A percentile compares a stretch with the other conserved stretches of the same genome.
Evolutionary conservation across 2,888 invertebrate genomes (phyloP).

Genomic region (Leptinotarsa rubiginosa): DNA sequence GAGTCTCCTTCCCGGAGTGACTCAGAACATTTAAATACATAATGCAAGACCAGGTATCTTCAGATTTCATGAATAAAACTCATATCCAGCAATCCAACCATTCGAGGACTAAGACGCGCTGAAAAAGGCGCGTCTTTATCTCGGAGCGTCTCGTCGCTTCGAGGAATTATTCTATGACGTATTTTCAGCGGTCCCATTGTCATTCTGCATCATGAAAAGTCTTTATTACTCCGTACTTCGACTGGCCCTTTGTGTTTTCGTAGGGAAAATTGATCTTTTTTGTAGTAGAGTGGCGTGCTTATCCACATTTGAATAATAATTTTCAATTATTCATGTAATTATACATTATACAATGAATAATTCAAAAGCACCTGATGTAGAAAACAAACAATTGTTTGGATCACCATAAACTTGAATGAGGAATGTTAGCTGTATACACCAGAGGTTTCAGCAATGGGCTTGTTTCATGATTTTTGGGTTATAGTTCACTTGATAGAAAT

Average conservation of each 20-base stretch:
- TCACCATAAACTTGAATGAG: too few relatives aligned
- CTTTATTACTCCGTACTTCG: constrained; percentile 49
- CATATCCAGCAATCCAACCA: constrained; percentile 48
- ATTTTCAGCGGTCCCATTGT: constrained; percentile 46
- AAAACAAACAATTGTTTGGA: too few relatives aligned
- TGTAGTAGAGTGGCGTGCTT: too few relatives aligned
- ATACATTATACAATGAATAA: too few relatives aligned
- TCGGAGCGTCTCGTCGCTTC: constrained; percentile 38
- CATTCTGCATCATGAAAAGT: constrained; percentile 49
- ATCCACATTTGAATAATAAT: too few relatives aligned
- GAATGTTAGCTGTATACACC: too few relatives aligned
- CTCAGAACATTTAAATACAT: constrained; percentile 62
- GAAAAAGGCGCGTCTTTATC: constrained; percentile 46
- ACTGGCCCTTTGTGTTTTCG: constrained; percentile 45
- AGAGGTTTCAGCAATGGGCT: too few relatives aligned
- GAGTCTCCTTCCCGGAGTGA: constrained; percentile 49
- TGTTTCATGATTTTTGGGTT: too few relatives aligned
- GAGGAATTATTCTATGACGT: constrained; percentile 47
- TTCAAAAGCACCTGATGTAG: too few relatives aligned
- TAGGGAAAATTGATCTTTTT: constrained; percentile 39
- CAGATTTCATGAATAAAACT: constrained; percentile 59
- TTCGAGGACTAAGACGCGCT: constrained; percentile 44
- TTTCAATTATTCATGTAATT: too few relatives aligned
- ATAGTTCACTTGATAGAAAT: too few relatives aligned
- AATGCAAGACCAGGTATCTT: constrained; percentile 61